A percentile compares a stretch with the other conserved stretches of the same genome.
Conservation (phyloP, 2,113 vertebrate species). For the Alaudala cheleensis region DNA sequence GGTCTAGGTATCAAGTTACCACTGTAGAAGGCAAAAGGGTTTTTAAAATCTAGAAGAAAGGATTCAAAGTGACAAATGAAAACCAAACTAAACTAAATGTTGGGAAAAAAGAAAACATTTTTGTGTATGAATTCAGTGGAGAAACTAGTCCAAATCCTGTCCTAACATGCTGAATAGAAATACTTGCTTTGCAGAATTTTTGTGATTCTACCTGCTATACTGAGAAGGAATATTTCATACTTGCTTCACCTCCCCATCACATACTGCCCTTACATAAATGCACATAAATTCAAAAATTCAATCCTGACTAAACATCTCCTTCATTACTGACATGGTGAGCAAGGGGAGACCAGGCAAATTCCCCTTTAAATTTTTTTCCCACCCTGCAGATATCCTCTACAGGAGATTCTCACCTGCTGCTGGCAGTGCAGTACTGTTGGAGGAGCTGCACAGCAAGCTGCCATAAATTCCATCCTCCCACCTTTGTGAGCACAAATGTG, state of each 20-base stretch:
- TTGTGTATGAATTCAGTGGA: not conserved
- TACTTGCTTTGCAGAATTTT: not conserved
- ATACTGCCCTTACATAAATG: not conserved
- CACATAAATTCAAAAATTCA: not conserved
- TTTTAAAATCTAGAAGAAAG: not conserved
- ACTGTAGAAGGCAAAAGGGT: not conserved
- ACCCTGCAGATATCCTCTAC: not conserved
- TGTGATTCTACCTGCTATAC: not conserved
- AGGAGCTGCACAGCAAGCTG: not conserved
- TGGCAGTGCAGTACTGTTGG: not conserved
- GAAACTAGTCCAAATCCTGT: not conserved
- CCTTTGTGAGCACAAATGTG: not conserved
- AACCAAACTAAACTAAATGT: not conserved
- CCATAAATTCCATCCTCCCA: accelerated
- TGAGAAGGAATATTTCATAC: not conserved
- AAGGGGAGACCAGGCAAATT: not conserved
- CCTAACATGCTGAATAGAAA: not conserved
- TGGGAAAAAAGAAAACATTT: not conserved
- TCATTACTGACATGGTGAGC: not conserved
- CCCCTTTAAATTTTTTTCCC: not conserved
- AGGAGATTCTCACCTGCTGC: not conserved
- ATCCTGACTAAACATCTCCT: not conserved
- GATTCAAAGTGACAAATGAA: not conserved
- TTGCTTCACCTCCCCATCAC: not conserved
- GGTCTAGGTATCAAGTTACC: not conserved